phyloP scores from a whole-genome alignment of 2,797 vertebrate species.

The Protonibea diacanthus region DNA sequence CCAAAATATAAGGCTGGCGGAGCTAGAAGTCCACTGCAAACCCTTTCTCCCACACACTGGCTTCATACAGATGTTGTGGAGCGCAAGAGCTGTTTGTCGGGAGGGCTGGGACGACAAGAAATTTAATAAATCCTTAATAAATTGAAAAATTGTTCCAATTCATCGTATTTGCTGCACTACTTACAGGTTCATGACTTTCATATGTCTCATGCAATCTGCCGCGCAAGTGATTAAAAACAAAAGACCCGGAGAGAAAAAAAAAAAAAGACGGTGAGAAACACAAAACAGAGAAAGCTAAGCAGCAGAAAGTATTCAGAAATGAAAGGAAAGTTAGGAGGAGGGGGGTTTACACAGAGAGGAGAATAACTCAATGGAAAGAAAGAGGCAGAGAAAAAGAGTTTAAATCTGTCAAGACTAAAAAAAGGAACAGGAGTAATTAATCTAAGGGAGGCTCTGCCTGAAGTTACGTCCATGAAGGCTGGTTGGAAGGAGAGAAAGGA shows the following conservation, averaged over 20 bases:
- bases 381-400: conserved; percentile 11
- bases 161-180: conserved; percentile 9
- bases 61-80: conserved; percentile 39
- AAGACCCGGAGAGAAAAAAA: conserved; percentile 3
- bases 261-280: conserved; percentile 9
- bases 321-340: not conserved
- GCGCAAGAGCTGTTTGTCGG: conserved; percentile 33
- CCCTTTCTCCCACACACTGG: conserved; percentile 39
- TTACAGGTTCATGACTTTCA: conserved; percentile 4
- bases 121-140: conserved; percentile 31
- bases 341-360: conserved; percentile 20
- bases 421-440: conserved; percentile 30
- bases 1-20: conserved; percentile 55
- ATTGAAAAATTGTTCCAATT: conserved; percentile 13
- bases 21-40: not conserved
- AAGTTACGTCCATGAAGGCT: conserved; percentile 28
- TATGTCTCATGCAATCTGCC: conserved; percentile 11
- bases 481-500: conserved; percentile 30
- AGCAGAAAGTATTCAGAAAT: conserved; percentile 18
- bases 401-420: conserved; percentile 35
- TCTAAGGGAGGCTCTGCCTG: conserved; percentile 28
- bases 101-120: conserved; percentile 25
- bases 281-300: conserved; percentile 8
- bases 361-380: conserved; percentile 27
- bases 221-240: conserved; percentile 32